Evolutionary conservation across 2,888 invertebrate genomes (phyloP).

Genomic region (Erebia palarica): DNA sequence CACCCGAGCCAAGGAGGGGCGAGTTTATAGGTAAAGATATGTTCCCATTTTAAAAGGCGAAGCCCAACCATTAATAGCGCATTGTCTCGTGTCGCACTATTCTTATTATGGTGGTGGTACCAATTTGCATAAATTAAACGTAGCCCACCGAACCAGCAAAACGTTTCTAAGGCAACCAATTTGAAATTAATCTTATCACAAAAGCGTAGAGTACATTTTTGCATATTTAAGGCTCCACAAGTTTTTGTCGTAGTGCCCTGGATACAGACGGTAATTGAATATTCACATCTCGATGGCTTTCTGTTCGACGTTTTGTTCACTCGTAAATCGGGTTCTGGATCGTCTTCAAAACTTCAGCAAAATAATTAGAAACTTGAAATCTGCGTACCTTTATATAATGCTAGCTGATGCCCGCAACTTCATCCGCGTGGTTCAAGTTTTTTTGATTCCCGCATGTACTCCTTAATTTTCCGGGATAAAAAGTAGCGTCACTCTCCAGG

Average conservation of each 20-base stretch:
- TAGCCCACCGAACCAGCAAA: conserved; percentile 28
- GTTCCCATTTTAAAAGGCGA: conserved; percentile 1
- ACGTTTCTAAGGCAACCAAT: not conserved
- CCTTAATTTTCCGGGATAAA: too few relatives aligned
- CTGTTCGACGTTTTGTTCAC: conserved; percentile 59
- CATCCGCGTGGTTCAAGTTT: too few relatives aligned
- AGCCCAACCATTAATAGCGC: conserved; percentile 29
- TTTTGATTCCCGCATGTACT: too few relatives aligned
- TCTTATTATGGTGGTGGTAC: conserved; percentile 46
- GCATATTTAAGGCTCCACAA: not conserved
- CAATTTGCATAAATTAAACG: conserved; percentile 64
- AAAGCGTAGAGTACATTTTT: conserved; percentile 21
- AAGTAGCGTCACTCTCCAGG: too few relatives aligned
- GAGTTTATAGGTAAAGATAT: not conserved
- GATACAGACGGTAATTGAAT: conserved; percentile 66
- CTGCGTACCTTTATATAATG: not conserved
- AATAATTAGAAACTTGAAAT: conserved; percentile 23
- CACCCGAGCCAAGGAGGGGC: not conserved
- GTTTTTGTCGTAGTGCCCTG: conserved; percentile 34
- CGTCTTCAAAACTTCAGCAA: conserved; percentile 39
- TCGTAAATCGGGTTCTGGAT: conserved; percentile 47
- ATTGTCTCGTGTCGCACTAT: conserved; percentile 31
- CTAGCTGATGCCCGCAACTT: too few relatives aligned
- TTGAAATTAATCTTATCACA: conserved; percentile 1
- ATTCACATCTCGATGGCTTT: conserved; percentile 63